phyloP scores from a whole-genome alignment of 2,888 invertebrate species.

The Allolobophora icterica region DNA sequence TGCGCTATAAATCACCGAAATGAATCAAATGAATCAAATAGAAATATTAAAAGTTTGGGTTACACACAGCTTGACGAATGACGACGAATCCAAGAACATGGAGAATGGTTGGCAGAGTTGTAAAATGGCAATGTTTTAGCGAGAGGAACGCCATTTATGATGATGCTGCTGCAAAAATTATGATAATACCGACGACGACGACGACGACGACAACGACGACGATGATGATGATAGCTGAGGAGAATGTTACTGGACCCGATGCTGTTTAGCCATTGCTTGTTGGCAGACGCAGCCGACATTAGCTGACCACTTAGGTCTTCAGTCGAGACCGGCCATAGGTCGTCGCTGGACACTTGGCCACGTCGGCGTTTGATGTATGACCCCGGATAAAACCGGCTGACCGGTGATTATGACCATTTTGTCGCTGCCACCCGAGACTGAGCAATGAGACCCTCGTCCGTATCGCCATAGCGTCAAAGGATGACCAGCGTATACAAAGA shows the following conservation, averaged over 20 bases:
- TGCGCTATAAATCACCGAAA: neutral
- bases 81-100: too few relatives aligned
- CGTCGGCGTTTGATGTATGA: neutral
- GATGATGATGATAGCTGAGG: neutral
- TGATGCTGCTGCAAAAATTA: neutral
- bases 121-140: neutral
- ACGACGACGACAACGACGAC: neutral
- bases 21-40: neutral
- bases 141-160: constrained; percentile 23
- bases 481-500: neutral
- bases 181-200: neutral
- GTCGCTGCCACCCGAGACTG: constrained; percentile 11
- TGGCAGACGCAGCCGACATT: neutral
- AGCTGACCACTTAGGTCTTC: constrained; percentile 3
- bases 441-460: neutral
- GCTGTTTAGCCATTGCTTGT: neutral
- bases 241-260: neutral
- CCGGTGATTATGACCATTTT: constrained; percentile 17
- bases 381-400: neutral
- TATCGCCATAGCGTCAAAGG: neutral
- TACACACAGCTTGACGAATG: too few relatives aligned
- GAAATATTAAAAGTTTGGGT: neutral
- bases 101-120: too few relatives aligned
- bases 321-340: neutral
- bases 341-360: neutral